Conservation (phyloP, 1,140 invertebrate genomes). For the Meloidogyne exigua region DNA sequence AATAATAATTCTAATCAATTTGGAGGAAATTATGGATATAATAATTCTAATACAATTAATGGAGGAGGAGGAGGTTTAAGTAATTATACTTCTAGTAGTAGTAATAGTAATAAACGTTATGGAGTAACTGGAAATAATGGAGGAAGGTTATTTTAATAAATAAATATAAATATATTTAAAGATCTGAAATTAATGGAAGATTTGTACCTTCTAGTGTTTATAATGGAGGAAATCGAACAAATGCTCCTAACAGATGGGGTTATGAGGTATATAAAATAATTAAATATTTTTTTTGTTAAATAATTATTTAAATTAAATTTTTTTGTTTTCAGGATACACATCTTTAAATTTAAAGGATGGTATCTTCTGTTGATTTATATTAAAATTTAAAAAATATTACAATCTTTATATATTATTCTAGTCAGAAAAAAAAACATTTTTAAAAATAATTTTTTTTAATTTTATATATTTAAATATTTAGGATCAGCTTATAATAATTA, state of each 20-base stretch:
- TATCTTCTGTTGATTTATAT: no score
- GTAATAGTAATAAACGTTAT: background rate
- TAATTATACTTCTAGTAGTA: background rate
- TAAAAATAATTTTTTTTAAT: no score
- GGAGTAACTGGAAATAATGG: background rate
- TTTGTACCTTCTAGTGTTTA: background rate
- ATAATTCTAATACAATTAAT: background rate
- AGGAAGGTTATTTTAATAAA: background rate
- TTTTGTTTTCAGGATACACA: background rate
- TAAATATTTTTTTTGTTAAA: background rate
- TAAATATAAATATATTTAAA: background rate
- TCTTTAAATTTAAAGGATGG: background rate
- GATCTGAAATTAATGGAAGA: background rate
- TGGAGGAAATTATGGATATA: background rate
- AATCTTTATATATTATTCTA: no score
- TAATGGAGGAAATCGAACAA: constrained; percentile 1
- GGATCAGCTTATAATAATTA: no score
- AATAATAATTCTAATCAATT: background rate
- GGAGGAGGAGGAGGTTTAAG: background rate
- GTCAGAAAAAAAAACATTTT: no score
- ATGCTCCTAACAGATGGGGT: background rate
- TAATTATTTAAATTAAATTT: background rate
- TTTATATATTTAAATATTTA: no score
- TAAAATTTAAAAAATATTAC: no score
- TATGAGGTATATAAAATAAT: background rate